Percentiles rank a stretch among this genome's conserved stretches.
Evolutionary conservation across 2,888 invertebrate genomes (phyloP).

Genomic region (Aleiodes leptofemur): DNA sequence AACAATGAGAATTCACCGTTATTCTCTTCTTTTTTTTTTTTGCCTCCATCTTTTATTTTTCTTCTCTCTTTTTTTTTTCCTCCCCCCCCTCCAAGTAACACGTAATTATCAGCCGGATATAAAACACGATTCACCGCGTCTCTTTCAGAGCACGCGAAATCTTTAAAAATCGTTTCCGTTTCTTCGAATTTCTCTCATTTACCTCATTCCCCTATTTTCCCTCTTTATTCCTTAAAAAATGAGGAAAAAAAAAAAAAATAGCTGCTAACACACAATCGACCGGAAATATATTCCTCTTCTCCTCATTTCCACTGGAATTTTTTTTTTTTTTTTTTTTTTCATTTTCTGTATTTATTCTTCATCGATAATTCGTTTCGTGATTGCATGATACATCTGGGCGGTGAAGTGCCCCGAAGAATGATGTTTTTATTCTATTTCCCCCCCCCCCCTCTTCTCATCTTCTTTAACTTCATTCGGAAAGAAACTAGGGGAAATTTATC

Average conservation of each 20-base stretch:
- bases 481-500: slow-evolving; percentile 56
- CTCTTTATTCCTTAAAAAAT: background rate
- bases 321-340: slow-evolving; percentile 20
- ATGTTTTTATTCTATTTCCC: slow-evolving; percentile 11
- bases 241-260: background rate
- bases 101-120: slow-evolving; percentile 67
- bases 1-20: slow-evolving; percentile 29
- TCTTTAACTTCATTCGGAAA: background rate
- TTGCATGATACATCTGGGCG: slow-evolving; percentile 40
- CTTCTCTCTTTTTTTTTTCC: slow-evolving; percentile 54
- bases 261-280: slow-evolving; percentile 20
- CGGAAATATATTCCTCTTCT: slow-evolving; percentile 52
- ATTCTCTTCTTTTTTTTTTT: slow-evolving; percentile 29
- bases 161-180: slow-evolving; percentile 30
- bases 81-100: slow-evolving; percentile 63
- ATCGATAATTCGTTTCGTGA: slow-evolving; percentile 43
- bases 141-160: slow-evolving; percentile 27
- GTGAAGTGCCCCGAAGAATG: slow-evolving; percentile 16
- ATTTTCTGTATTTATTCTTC: slow-evolving; percentile 30
- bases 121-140: slow-evolving; percentile 51
- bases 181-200: slow-evolving; percentile 34
- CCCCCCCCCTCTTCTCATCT: background rate
- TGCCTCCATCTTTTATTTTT: background rate
- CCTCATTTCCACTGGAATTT: background rate
- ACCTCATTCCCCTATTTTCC: background rate